These are phyloP conservation scores for Eulacestoma nigropectus DNA, from an alignment of 2,113 vertebrate species.

Conservation along the genomic window DNA sequence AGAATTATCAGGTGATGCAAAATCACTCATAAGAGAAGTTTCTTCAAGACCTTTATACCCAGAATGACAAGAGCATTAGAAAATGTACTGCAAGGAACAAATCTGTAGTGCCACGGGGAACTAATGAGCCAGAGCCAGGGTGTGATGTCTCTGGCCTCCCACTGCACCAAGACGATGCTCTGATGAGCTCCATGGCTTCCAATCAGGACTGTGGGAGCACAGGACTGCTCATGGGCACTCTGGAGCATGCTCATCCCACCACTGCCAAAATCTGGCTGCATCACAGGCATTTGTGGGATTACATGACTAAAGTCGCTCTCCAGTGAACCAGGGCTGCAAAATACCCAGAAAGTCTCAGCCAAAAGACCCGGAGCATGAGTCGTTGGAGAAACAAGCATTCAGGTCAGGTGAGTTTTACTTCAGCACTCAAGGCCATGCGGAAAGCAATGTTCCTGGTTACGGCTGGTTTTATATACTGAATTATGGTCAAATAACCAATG, in stretches of 20 bases:
- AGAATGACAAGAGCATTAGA: background rate
- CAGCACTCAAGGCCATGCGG: background rate
- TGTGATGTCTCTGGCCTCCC: background rate
- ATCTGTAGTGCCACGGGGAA: background rate
- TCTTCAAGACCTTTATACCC: background rate
- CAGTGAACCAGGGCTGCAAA: background rate
- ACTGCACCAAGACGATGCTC: background rate
- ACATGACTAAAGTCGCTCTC: background rate
- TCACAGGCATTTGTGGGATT: background rate
- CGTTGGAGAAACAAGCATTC: background rate
- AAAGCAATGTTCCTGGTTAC: background rate
- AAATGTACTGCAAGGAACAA: background rate
- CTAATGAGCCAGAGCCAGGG: background rate
- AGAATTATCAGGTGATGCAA: background rate
- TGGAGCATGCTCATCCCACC: rapidly evolving
- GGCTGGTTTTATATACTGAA: background rate
- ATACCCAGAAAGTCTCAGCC: background rate
- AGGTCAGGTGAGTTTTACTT: background rate
- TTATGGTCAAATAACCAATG: background rate
- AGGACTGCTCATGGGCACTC: background rate
- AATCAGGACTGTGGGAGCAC: background rate
- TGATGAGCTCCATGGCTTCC: background rate
- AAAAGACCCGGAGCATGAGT: background rate
- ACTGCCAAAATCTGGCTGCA: background rate
- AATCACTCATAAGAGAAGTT: background rate